These are phyloP conservation scores for Cerastoderma edule DNA, from an alignment of 2,888 invertebrate species.

Conservation along the genomic window DNA sequence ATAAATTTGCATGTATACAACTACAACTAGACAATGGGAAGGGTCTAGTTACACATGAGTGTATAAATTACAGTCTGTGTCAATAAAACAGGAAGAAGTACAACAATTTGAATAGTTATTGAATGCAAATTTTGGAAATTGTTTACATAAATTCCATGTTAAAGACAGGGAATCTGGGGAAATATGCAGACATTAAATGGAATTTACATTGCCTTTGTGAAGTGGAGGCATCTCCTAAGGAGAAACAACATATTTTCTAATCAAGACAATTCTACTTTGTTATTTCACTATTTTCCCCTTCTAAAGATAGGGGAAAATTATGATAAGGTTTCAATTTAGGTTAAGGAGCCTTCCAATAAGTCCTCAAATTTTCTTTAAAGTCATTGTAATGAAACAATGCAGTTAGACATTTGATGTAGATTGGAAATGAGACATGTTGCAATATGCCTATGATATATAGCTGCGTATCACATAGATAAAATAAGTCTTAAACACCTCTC, in stretches of 20 bases:
- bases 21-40: conserved; percentile 3
- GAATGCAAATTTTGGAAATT: conserved; percentile 3
- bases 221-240: background rate
- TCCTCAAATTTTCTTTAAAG: too few relatives aligned
- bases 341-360: too few relatives aligned
- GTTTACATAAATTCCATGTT: conserved; percentile 16
- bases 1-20: conserved; percentile 9
- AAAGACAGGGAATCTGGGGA: conserved; percentile 46
- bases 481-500: too few relatives aligned
- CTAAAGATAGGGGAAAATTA: too few relatives aligned
- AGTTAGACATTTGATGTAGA: too few relatives aligned
- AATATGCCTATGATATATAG: too few relatives aligned
- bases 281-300: too few relatives aligned
- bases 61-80: background rate
- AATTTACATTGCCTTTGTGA: background rate
- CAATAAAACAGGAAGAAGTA: conserved; percentile 15
- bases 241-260: background rate
- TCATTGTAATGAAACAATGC: too few relatives aligned
- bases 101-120: background rate
- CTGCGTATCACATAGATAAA: too few relatives aligned
- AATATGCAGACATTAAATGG: conserved; percentile 10
- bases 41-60: conserved; percentile 4
- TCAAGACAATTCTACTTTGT: too few relatives aligned
- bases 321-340: too few relatives aligned
- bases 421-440: too few relatives aligned